Conservation (phyloP, 2,888 invertebrate genomes). For the Choristoneura rosaceana region DNA sequence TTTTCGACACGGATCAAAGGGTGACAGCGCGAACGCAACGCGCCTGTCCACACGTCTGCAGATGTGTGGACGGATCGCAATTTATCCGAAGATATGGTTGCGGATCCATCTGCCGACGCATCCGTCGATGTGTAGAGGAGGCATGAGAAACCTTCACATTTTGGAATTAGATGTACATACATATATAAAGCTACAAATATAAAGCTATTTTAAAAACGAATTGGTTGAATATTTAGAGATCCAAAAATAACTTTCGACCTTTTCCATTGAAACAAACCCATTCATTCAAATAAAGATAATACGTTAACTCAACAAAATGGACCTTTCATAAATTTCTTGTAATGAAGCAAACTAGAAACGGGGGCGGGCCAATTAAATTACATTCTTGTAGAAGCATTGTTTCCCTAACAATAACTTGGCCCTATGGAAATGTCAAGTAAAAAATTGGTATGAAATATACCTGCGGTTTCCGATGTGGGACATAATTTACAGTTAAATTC, state of each 20-base stretch:
- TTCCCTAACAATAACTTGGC: constrained; percentile 1
- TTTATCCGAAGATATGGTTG: too few relatives aligned
- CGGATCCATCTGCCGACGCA: too few relatives aligned
- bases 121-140: too few relatives aligned
- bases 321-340: constrained; percentile 8
- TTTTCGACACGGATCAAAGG: too few relatives aligned
- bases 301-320: not conserved
- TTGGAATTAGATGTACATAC: not conserved
- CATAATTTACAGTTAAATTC: not conserved
- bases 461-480: not conserved
- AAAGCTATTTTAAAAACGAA: not conserved
- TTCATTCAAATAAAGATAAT: not conserved
- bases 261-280: constrained; percentile 4
- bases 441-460: not conserved
- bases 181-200: too few relatives aligned
- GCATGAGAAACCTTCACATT: not conserved
- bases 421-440: not conserved
- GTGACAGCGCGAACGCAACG: too few relatives aligned
- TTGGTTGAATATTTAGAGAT: not conserved
- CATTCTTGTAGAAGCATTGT: constrained; percentile 10
- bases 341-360: not conserved
- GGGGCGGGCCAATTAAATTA: constrained; percentile 16
- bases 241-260: not conserved
- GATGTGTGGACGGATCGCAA: too few relatives aligned
- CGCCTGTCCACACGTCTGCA: too few relatives aligned